phyloP scores from a whole-genome alignment of 2,888 invertebrate species.

The Netelia fuscicornis region DNA sequence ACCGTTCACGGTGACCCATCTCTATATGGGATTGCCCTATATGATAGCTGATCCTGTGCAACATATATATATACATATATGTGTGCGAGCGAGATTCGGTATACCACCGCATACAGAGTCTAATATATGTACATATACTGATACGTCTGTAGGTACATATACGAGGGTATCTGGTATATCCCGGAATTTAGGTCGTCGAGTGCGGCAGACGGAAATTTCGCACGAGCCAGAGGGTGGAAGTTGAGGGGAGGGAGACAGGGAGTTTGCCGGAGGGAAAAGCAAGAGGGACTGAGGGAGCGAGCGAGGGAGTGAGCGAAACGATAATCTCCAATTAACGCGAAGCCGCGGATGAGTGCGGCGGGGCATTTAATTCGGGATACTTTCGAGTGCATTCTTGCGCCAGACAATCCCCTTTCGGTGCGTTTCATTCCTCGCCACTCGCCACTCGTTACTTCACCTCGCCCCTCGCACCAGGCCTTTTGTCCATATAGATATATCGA shows the following conservation, averaged over 20 bases:
- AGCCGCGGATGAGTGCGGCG: slow-evolving; percentile 58
- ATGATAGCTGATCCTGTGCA: slow-evolving; percentile 29
- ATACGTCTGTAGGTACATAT: slow-evolving; percentile 3
- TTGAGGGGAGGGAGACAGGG: neutral
- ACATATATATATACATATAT: neutral
- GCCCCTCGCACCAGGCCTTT: slow-evolving; percentile 14
- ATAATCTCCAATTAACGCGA: slow-evolving; percentile 67
- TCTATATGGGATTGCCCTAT: slow-evolving; percentile 8
- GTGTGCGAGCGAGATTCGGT: slow-evolving; percentile 17
- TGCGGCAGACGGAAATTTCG: slow-evolving; percentile 63
- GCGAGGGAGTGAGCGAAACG: slow-evolving; percentile 44
- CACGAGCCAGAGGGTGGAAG: slow-evolving; percentile 29
- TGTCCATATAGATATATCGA: neutral
- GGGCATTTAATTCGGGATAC: slow-evolving; percentile 64
- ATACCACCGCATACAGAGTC: slow-evolving; percentile 27
- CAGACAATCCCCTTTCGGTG: slow-evolving; percentile 44
- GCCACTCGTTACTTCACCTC: slow-evolving; percentile 36
- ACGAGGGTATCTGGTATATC: slow-evolving; percentile 29
- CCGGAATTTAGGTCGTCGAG: slow-evolving; percentile 63
- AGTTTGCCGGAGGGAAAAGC: neutral
- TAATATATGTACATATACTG: slow-evolving; percentile 8
- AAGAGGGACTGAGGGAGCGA: neutral
- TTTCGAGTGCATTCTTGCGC: slow-evolving; percentile 59
- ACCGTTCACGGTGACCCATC: slow-evolving; percentile 12
- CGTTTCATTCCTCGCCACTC: slow-evolving; percentile 30